Percentiles rank a stretch among this genome's conserved stretches.
phyloP scores from a whole-genome alignment of 2,797 vertebrate genomes.

The Rhadinocentrus ornatus region DNA sequence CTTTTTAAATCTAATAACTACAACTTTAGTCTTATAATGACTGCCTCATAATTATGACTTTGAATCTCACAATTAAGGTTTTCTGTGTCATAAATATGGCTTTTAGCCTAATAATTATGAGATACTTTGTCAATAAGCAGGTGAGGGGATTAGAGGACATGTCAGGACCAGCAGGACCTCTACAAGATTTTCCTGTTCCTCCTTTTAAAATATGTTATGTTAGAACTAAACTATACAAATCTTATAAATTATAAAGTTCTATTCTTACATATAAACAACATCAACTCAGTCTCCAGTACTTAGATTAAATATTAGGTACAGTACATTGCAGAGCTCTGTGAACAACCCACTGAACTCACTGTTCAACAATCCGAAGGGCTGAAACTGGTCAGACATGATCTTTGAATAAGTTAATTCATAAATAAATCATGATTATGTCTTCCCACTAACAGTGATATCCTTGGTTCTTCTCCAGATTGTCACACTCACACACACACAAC shows the following conservation, averaged over 20 bases:
- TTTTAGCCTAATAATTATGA: not conserved
- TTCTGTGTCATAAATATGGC: no score
- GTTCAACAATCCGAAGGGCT: constrained; percentile 58
- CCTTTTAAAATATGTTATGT: constrained; percentile 2
- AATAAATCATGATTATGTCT: constrained; percentile 80
- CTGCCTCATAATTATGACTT: no score
- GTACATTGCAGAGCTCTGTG: constrained; percentile 47
- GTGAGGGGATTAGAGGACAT: not conserved
- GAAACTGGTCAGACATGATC: constrained; percentile 73
- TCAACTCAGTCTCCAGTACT: constrained; percentile 77
- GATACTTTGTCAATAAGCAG: constrained; percentile 1
- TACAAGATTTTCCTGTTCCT: constrained; percentile 9
- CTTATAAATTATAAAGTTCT: constrained; percentile 74
- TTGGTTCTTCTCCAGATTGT: constrained; percentile 56
- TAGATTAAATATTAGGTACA: constrained; percentile 71
- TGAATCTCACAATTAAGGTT: no score
- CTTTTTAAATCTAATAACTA: no score
- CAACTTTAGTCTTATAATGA: no score
- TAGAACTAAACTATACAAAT: constrained; percentile 71
- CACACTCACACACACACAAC: constrained; percentile 21
- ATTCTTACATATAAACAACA: constrained; percentile 79
- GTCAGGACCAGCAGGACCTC: constrained; percentile 1
- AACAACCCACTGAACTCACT: constrained; percentile 51
- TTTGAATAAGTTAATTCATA: constrained; percentile 81
- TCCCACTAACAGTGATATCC: constrained; percentile 64